These are phyloP conservation scores for Scaptomyza hsui DNA, from an alignment of 1,140 invertebrate genomes.

Conservation along the genomic window DNA sequence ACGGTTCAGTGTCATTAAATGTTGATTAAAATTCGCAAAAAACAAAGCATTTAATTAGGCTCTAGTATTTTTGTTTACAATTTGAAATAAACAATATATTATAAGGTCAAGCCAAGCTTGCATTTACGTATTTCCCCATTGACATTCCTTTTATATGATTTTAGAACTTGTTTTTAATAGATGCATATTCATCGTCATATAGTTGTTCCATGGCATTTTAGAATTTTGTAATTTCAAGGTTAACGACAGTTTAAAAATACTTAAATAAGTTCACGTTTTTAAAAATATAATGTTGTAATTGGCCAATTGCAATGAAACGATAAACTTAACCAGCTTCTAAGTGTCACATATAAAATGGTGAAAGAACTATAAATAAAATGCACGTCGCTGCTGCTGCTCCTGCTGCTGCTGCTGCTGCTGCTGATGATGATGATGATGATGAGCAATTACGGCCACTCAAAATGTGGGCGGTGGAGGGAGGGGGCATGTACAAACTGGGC, in stretches of 20 bases:
- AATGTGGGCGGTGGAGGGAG: conserved; percentile 6
- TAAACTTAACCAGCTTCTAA: conserved; percentile 44
- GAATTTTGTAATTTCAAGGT: conserved; percentile 49
- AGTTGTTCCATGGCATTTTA: neutral
- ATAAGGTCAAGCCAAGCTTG: neutral
- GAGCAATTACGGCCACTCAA: conserved; percentile 67
- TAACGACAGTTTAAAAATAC: conserved; percentile 46
- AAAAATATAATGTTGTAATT: conserved; percentile 68
- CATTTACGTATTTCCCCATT: neutral
- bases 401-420: too few relatives aligned
- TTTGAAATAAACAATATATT: neutral
- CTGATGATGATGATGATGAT: conserved; percentile 31
- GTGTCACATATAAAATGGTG: conserved; percentile 33
- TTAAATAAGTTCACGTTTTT: conserved; percentile 46
- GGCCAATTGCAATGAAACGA: conserved; percentile 64
- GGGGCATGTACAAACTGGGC: conserved; percentile 52
- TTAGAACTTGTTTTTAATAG: conserved; percentile 4
- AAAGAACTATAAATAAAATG: conserved; percentile 68
- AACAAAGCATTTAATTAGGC: too few relatives aligned
- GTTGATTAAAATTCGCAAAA: too few relatives aligned
- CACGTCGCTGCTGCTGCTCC: conserved; percentile 32
- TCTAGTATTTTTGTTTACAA: too few relatives aligned
- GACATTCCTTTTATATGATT: neutral
- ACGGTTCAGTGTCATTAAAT: too few relatives aligned
- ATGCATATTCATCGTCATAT: conserved; percentile 24